Evolutionary conservation across 2,797 vertebrate species (phyloP).

Genomic region (Podargus strigoides): DNA sequence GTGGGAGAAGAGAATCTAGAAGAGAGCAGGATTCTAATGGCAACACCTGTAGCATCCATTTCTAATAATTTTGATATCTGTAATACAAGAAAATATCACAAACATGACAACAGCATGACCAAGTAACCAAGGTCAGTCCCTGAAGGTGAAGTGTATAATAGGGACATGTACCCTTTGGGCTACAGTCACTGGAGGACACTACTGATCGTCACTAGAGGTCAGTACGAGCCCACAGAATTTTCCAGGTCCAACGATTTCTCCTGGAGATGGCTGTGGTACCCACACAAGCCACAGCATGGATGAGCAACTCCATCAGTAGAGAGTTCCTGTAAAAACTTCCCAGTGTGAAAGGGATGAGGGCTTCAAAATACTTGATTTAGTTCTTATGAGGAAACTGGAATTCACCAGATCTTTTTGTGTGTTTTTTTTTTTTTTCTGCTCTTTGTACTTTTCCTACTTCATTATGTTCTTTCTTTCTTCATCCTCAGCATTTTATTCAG

Average conservation of each 20-base stretch:
- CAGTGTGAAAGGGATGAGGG: not conserved
- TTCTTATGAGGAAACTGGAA: not conserved
- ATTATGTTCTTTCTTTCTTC: not conserved
- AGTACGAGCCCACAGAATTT: not conserved
- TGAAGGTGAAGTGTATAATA: not conserved
- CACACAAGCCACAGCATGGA: fast-evolving
- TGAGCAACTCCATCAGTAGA: not conserved
- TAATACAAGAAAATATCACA: not conserved
- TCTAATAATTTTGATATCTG: not conserved
- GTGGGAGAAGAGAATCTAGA: not conserved
- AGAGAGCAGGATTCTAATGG: not conserved
- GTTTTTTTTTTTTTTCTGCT: fast-evolving
- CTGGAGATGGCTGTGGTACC: not conserved
- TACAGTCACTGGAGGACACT: not conserved
- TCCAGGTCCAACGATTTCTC: not conserved
- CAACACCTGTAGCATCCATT: not conserved
- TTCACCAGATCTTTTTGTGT: fast-evolving
- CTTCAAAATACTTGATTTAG: not conserved
- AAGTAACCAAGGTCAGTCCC: not conserved
- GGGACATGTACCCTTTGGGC: fast-evolving
- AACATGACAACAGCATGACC: not conserved
- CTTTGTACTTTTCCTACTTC: not conserved
- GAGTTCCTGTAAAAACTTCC: not conserved
- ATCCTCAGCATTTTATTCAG: not conserved
- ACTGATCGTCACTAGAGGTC: not conserved